Conservation (phyloP, 2,113 vertebrate species). For the Gasterosteus aculeatus region DNA sequence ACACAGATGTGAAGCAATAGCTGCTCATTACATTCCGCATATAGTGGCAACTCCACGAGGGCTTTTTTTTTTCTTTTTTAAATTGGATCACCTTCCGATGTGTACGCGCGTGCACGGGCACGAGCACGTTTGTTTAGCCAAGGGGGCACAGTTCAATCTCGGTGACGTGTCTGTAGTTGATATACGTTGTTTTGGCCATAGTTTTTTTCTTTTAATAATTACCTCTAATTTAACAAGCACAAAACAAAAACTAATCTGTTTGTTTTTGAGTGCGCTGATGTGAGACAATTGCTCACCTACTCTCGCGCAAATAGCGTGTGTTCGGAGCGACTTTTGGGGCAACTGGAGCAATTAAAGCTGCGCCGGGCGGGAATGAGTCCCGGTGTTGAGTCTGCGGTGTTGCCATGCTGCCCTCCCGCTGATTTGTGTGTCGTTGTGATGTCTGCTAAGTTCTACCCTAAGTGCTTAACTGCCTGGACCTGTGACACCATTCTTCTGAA, state of each 20-base stretch:
- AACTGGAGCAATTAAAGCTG: neutral
- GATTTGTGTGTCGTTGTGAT: conserved; percentile 58
- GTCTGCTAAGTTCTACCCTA: conserved; percentile 32
- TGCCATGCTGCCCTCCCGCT: neutral
- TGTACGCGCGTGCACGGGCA: neutral
- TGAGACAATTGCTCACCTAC: conserved; percentile 23
- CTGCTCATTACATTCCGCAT: neutral
- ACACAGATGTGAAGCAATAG: neutral
- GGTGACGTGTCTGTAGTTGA: conserved; percentile 72
- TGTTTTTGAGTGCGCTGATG: conserved; percentile 29
- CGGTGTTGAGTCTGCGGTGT: neutral
- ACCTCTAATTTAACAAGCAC: conserved; percentile 59
- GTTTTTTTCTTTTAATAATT: conserved; percentile 47
- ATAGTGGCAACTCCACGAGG: conserved; percentile 14
- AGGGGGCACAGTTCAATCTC: conserved; percentile 84
- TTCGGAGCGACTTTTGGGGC: neutral
- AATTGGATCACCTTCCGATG: conserved; percentile 22
- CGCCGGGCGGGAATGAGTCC: neutral
- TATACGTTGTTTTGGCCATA: no score
- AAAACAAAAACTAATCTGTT: neutral
- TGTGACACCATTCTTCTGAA: conserved; percentile 27
- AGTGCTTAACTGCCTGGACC: neutral
- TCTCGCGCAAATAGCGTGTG: neutral
- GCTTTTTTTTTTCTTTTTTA: neutral
- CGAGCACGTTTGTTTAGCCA: conserved; percentile 74